Evolutionary conservation across 2,888 invertebrate genomes (phyloP), one percentile per base, ranked within the genome.

Genomic region (Operophtera brumata): DNA sequence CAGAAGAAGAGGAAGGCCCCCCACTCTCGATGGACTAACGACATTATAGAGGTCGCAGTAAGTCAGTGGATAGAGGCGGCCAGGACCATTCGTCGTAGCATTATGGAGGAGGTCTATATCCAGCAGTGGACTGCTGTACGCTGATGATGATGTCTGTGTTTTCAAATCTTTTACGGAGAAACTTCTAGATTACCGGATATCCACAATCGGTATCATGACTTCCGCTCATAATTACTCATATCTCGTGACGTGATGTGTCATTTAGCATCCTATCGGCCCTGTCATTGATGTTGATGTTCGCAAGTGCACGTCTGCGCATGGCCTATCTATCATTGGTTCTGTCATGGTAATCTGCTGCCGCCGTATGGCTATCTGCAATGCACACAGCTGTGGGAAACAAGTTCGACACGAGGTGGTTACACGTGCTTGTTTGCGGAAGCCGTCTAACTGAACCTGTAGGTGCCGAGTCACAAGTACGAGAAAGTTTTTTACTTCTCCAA

Each of bases 321-420:
- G 42, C 44, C 46, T 59, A 57, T 59, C 57, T 56, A 55, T 42
- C 56, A 52, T 26, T 40, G 28, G 32, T 40, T 20, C 44, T 44
- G 52, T 48, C 40, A 40, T 13, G 49, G 44, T 57, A 55, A 62
- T 64, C 61, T 58, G 54, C 53, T 54, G 54, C 54, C 57, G 58
- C 57, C 52, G 11, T 39, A 53, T 13, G 54, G 58, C 57, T 64
- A 64, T 64, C 64, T 52, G n/a, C 42, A 41, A 48, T 37, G 54
- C 41, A 46, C 48, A 47, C 64, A 64, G 61, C 62, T 62, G 60
- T 52, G 60, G 49, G 37, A 49, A 54, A 62, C 58, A 60, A 64
- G 57, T 62, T 49, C 40, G 47, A 42, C 58, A 57, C 55, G 63
- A 35, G 58, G 51, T 40, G 46, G 51, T 36, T 44, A 58, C n/a